These are phyloP conservation scores for Glaucopsyche alexis DNA, from an alignment of 2,888 invertebrate genomes.

Conservation along the genomic window DNA sequence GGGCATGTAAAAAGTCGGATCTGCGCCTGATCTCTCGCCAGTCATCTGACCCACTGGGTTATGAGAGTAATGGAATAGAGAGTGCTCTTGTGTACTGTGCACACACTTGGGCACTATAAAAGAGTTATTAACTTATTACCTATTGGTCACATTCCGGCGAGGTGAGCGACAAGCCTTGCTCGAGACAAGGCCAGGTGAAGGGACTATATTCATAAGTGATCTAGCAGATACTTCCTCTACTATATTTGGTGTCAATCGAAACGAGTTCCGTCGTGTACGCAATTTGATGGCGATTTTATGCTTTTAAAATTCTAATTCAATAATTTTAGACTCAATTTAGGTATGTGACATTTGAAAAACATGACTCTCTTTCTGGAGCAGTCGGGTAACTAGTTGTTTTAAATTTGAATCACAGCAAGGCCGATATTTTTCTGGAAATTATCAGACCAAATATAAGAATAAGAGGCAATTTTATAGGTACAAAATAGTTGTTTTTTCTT, in stretches of 20 bases:
- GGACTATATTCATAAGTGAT: conserved; percentile 42
- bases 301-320: not conserved
- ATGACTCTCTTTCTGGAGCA: too few relatives aligned
- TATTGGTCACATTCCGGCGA: conserved; percentile 66
- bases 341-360: too few relatives aligned
- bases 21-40: too few relatives aligned
- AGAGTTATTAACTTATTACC: too few relatives aligned
- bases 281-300: not conserved
- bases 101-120: too few relatives aligned
- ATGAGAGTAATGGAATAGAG: too few relatives aligned
- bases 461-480: too few relatives aligned
- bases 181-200: conserved; percentile 74
- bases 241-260: conserved; percentile 29
- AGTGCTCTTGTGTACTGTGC: too few relatives aligned
- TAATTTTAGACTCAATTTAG: not conserved
- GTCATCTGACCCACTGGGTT: too few relatives aligned
- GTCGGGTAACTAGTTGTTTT: not conserved
- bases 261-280: conserved; percentile 18
- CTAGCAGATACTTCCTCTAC: conserved; percentile 42
- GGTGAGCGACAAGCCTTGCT: conserved; percentile 67
- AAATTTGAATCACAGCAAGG: not conserved
- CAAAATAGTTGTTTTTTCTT: too few relatives aligned
- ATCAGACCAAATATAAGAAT: too few relatives aligned
- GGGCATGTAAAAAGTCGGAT: too few relatives aligned
- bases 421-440: not conserved